Conservation (phyloP, 1,140 invertebrate species). For the Vanessa tameamea region DNA sequence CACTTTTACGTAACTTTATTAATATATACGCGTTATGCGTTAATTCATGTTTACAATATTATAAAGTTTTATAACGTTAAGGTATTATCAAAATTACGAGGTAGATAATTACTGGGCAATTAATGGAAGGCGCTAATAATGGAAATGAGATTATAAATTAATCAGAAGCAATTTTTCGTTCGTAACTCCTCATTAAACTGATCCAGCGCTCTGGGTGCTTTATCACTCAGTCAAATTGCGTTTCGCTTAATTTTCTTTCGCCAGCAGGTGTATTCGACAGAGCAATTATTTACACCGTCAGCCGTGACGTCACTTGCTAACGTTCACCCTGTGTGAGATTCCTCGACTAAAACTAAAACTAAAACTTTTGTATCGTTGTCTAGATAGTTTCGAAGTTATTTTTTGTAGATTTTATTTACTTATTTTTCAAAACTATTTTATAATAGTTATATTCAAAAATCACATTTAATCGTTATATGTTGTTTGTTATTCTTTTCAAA, state of each 20-base stretch:
- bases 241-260: conserved; percentile 81
- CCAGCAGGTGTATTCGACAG: conserved; percentile 80
- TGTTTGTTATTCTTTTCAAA: background rate
- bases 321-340: conserved; percentile 47
- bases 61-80: conserved; percentile 32
- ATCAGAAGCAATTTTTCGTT: conserved; percentile 75
- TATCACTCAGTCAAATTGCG: conserved; percentile 81
- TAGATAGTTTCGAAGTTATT: conserved; percentile 63
- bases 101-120: conserved; percentile 61
- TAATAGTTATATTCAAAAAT: background rate
- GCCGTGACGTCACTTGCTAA: conserved; percentile 67
- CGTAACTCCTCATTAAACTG: conserved; percentile 76
- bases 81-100: conserved; percentile 43
- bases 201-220: conserved; percentile 75
- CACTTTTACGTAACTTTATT: conserved; percentile 38
- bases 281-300: conserved; percentile 80
- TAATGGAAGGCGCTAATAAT: conserved; percentile 66
- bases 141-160: conserved; percentile 74
- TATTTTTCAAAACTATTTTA: conserved; percentile 38
- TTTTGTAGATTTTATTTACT: conserved; percentile 45
- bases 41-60: conserved; percentile 11
- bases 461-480: background rate
- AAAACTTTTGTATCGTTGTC: conserved; percentile 63
- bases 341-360: conserved; percentile 59
- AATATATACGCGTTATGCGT: background rate